Evolutionary conservation across 2,888 invertebrate genomes (phyloP).

Genomic region (Nomada hirtipes): DNA sequence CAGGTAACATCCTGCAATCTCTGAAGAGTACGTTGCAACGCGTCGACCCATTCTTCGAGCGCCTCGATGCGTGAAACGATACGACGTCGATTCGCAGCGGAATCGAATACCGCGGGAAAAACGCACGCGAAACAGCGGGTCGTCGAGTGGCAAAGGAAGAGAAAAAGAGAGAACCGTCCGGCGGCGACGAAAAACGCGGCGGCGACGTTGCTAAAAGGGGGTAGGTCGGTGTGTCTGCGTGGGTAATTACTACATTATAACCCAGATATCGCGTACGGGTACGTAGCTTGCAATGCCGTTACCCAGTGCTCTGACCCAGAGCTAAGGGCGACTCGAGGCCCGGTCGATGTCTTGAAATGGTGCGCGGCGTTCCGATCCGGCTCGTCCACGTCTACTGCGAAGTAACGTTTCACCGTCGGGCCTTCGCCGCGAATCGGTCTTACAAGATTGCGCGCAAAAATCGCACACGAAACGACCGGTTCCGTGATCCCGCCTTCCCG

Average conservation of each 20-base stretch:
- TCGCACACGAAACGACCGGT: conserved; percentile 70
- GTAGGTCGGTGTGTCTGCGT: conserved; percentile 76
- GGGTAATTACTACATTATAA: conserved; percentile 80
- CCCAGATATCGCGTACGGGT: conserved; percentile 77
- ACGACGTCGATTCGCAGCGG: neutral
- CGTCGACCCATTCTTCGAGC: too few species aligned
- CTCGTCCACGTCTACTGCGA: conserved; percentile 69
- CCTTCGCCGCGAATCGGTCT: conserved; percentile 59
- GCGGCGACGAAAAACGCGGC: conserved; percentile 25
- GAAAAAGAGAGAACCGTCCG: conserved; percentile 10
- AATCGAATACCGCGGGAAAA: too few species aligned
- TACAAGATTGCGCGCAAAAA: conserved; percentile 70
- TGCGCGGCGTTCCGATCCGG: conserved; percentile 69
- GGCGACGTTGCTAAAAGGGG: conserved; percentile 64
- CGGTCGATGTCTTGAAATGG: conserved; percentile 75
- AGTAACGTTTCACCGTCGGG: conserved; percentile 72
- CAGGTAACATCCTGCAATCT: too few species aligned
- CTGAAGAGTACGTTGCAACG: too few species aligned
- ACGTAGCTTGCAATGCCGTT: conserved; percentile 77
- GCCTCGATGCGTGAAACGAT: neutral
- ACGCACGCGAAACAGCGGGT: too few species aligned
- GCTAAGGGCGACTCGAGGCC: conserved; percentile 80
- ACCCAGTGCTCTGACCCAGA: conserved; percentile 82
- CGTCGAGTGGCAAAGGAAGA: neutral
- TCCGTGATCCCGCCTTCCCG: conserved; percentile 62